Conservation (phyloP, 2,113 vertebrate species). For the Epinephelus cyanopodus region DNA sequence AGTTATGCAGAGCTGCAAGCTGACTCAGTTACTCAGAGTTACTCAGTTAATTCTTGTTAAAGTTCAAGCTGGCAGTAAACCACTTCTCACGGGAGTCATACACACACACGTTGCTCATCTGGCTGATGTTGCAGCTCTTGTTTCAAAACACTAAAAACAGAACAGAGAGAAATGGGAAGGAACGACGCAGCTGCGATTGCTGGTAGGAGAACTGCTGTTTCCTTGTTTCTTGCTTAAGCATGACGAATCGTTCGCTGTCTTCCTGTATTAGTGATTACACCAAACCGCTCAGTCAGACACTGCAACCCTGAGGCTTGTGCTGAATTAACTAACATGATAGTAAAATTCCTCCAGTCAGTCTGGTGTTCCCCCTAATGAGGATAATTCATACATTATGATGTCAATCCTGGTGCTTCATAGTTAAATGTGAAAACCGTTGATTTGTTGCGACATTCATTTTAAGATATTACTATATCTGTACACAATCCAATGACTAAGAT, state of each 20-base stretch:
- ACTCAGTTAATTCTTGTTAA: background rate
- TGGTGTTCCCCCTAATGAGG: background rate
- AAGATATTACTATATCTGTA: background rate
- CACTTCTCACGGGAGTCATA: background rate
- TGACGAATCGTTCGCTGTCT: slow-evolving; percentile 54
- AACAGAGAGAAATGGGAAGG: slow-evolving; percentile 45
- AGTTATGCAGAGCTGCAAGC: background rate
- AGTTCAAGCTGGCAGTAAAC: background rate
- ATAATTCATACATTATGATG: background rate
- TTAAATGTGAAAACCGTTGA: too few species aligned
- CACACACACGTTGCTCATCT: background rate
- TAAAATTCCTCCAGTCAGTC: background rate
- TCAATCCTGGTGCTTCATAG: background rate
- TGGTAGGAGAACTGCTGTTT: slow-evolving; percentile 33
- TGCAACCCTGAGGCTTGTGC: background rate
- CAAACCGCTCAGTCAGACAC: background rate
- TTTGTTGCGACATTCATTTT: too few species aligned
- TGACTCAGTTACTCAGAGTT: background rate
- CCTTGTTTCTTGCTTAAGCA: slow-evolving; percentile 38
- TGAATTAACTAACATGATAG: background rate
- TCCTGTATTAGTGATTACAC: slow-evolving; percentile 32
- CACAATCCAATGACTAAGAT: background rate
- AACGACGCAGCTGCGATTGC: slow-evolving; percentile 32
- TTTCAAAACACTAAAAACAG: slow-evolving; percentile 30
- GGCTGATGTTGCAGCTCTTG: background rate